These are phyloP conservation scores for Seladonia tumulorum DNA, from an alignment of 2,888 invertebrate genomes.

Conservation along the genomic window DNA sequence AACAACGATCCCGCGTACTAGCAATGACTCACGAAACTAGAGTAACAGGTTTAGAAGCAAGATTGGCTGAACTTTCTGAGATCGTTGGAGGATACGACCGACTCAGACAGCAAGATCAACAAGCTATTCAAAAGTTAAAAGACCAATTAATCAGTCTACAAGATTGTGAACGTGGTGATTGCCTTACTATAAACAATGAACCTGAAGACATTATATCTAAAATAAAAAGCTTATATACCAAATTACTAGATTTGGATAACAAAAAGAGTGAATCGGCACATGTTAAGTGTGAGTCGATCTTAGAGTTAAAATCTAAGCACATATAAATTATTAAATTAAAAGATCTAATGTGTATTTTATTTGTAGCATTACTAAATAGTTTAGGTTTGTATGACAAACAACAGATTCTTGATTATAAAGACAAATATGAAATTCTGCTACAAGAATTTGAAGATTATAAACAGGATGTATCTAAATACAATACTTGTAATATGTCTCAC, in stretches of 20 bases:
- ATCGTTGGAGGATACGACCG: constrained; percentile 92
- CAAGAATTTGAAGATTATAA: constrained; percentile 90
- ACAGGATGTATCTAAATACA: constrained; percentile 77
- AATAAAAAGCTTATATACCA: constrained; percentile 84
- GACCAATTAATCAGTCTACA: constrained; percentile 82
- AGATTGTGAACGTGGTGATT: constrained; percentile 72
- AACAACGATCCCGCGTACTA: constrained; percentile 89
- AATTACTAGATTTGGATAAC: constrained; percentile 84
- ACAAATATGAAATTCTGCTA: constrained; percentile 87
- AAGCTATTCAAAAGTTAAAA: constrained; percentile 89
- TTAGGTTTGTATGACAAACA: constrained; percentile 76
- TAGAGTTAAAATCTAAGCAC: neutral
- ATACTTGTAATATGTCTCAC: constrained; percentile 51
- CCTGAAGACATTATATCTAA: constrained; percentile 82
- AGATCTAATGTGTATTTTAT: constrained; percentile 10
- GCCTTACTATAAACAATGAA: constrained; percentile 67
- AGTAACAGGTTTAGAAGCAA: constrained; percentile 90
- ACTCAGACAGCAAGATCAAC: constrained; percentile 89
- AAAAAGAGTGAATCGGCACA: constrained; percentile 80
- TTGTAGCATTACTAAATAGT: constrained; percentile 83
- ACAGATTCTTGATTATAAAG: constrained; percentile 85
- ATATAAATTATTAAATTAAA: constrained; percentile 9
- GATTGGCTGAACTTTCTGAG: constrained; percentile 91
- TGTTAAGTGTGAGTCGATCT: constrained; percentile 83
- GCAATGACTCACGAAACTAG: constrained; percentile 91